A percentile compares a stretch with the other conserved stretches of the same genome.
phyloP scores from a whole-genome alignment of 2,113 vertebrate species.

The Platichthys flesus region DNA sequence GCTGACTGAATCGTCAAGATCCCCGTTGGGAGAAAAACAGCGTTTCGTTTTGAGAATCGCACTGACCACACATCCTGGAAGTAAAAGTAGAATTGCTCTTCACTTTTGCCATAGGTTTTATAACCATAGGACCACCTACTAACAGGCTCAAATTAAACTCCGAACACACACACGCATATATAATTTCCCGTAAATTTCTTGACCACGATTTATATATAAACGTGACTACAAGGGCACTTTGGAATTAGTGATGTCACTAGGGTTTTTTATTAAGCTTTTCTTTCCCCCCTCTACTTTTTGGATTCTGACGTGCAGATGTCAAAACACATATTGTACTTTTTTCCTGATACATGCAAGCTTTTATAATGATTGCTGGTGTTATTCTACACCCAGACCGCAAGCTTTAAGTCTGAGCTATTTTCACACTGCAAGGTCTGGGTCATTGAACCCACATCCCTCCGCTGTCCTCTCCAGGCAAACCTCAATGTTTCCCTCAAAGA shows the following conservation, averaged over 20 bases:
- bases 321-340: constrained; percentile 62
- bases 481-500: constrained; percentile 75
- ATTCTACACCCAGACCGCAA: constrained; percentile 75
- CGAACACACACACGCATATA: constrained; percentile 48
- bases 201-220: constrained; percentile 75
- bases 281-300: constrained; percentile 47
- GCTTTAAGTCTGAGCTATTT: constrained; percentile 80
- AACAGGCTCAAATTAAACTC: constrained; percentile 66
- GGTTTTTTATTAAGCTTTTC: constrained; percentile 64
- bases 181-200: constrained; percentile 68
- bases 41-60: constrained; percentile 65
- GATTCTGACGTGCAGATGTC: constrained; percentile 70
- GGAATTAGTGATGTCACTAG: constrained; percentile 76
- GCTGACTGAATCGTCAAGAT: constrained; percentile 62
- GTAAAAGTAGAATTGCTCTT: constrained; percentile 67
- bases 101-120: constrained; percentile 65
- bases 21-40: constrained; percentile 55
- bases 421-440: constrained; percentile 78
- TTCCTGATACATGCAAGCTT: constrained; percentile 71
- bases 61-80: constrained; percentile 73
- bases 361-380: constrained; percentile 74
- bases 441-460: constrained; percentile 80
- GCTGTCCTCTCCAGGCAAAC: constrained; percentile 73
- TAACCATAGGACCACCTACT: constrained; percentile 79
- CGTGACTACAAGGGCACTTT: constrained; percentile 50